Percentiles rank a stretch among this genome's conserved stretches.
phyloP scores from a whole-genome alignment of 2,888 invertebrate genomes.

The Acleris literana region DNA sequence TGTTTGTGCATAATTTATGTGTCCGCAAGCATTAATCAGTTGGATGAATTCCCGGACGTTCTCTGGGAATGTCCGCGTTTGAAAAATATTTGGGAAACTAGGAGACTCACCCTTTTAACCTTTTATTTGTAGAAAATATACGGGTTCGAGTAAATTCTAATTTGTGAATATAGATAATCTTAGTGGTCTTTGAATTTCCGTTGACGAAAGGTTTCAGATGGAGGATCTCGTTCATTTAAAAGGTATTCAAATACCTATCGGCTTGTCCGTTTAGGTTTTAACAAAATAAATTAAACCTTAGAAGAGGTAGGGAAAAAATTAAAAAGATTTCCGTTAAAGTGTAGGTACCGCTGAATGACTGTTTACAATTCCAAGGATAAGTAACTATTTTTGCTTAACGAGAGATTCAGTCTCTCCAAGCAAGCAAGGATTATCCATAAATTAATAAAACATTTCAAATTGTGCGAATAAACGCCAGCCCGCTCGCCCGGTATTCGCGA shows the following conservation, averaged over 20 bases:
- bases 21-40: slow-evolving; percentile 33
- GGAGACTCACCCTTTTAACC: too few species aligned
- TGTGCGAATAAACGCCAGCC: slow-evolving; percentile 12
- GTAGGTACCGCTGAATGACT: neutral
- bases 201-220: too few species aligned
- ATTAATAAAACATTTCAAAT: slow-evolving; percentile 20
- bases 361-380: slow-evolving; percentile 2
- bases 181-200: too few species aligned
- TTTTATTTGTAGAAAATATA: too few species aligned
- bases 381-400: slow-evolving; percentile 19
- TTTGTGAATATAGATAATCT: too few species aligned
- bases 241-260: too few species aligned
- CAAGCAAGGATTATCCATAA: slow-evolving; percentile 21
- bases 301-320: neutral
- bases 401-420: slow-evolving; percentile 13
- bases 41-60: slow-evolving; percentile 23
- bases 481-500: slow-evolving; percentile 13
- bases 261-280: too few species aligned
- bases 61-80: neutral
- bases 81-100: slow-evolving; percentile 3
- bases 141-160: too few species aligned
- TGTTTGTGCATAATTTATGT: slow-evolving; percentile 38
- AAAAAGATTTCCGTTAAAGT: too few species aligned
- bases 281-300: too few species aligned
- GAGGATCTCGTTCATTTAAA: too few species aligned